Base-by-base conservation (phyloP, 2,888 invertebrate genomes). In the Acanthosepion esculentum region DNA sequence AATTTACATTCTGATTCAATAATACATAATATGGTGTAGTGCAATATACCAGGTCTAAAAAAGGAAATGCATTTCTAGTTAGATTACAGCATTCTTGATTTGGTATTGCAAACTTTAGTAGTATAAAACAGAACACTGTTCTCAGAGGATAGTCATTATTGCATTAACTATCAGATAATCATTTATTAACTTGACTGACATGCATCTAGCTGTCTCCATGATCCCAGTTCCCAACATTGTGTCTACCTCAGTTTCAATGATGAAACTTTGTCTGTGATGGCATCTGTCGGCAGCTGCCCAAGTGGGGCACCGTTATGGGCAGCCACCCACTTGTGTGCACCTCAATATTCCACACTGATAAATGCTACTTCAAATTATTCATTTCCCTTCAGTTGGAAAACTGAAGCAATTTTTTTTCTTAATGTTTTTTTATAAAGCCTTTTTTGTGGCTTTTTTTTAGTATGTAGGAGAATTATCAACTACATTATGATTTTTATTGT, bases 191-290 rank as follows among this genome's bases (percentile, higher is more conserved):
- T 78, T 78, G 78, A 78, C 78, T 78, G n/a, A 78, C 10, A 78
- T n/a, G 78, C 78, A 78, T 78, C n/a, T 78, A n/a, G n/a, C 78
- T 78, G 78, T n/a, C n/a, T 78, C 78, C 78, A 78, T 78, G n/a
- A 78, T 78, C 78, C 78, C 78, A 78, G 15, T 78, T 78, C 78
- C 78, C n/a, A 78, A 78, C 78, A 78, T 78, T 78, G 78, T n/a
- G 78, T 78, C 78, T n/a, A 78, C 78, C 78, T 78, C 78, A 78
- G 78, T 78, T 78, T 78, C 78, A 78, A 33, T 78, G 78, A n/a
- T 78, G 78, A 78, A 78, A 78, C 78, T 78, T 78, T 78, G n/a
- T 78, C 78, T 78, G 78, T 78, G 78, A 78, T 78, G 78, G 78
- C 78, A 78, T 78, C 78, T 78, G 78, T 78, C 78, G 78, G 78